These are phyloP conservation scores for Oscheius onirici DNA, from an alignment of 2,888 invertebrate genomes.

Conservation along the genomic window DNA sequence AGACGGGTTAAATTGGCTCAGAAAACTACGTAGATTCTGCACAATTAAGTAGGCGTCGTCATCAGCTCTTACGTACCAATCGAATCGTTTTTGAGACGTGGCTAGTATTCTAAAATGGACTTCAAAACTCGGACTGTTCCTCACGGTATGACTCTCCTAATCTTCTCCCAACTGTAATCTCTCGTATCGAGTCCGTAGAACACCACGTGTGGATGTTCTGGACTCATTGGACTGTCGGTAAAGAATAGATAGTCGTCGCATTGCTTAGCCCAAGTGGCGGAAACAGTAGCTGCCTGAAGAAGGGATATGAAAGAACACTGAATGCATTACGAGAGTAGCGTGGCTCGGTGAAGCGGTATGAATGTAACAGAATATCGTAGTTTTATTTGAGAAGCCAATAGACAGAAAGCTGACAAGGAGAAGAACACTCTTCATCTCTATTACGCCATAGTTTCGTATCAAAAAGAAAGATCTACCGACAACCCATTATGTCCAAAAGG, in stretches of 20 bases:
- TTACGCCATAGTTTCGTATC: no score
- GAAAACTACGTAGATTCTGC: neutral
- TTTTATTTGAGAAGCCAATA: no score
- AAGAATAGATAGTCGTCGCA: conserved; percentile 61
- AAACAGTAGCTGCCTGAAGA: conserved; percentile 51
- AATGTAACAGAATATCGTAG: no score
- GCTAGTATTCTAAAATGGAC: neutral
- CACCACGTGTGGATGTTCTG: conserved; percentile 53
- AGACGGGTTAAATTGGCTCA: neutral
- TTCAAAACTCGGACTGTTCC: neutral
- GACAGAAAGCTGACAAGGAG: no score
- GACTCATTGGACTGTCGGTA: conserved; percentile 54
- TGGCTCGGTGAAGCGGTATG: no score
- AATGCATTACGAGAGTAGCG: no score
- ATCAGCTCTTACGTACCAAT: neutral
- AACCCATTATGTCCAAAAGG: no score
- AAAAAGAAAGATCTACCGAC: no score
- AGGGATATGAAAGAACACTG: neutral
- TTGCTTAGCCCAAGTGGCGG: conserved; percentile 58
- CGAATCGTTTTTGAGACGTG: no score
- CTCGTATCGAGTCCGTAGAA: conserved; percentile 49
- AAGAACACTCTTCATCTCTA: no score
- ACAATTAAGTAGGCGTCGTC: neutral
- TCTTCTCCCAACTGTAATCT: conserved; percentile 65
- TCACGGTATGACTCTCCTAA: conserved; percentile 56